phyloP scores from a whole-genome alignment of 2,113 vertebrate genomes.

The Hylia prasina region DNA sequence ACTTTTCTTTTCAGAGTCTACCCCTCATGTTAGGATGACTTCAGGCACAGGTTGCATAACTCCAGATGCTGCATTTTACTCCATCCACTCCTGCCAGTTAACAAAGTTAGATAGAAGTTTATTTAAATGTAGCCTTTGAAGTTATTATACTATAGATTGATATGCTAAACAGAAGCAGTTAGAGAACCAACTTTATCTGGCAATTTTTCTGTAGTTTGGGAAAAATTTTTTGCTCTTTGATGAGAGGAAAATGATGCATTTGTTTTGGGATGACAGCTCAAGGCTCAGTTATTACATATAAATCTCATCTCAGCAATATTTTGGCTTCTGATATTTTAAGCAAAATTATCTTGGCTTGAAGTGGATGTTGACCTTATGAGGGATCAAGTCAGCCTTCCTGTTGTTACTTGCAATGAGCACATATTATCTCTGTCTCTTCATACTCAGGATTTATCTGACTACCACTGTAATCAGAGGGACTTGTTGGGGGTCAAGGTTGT shows the following conservation, averaged over 20 bases:
- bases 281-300: constrained; percentile 22
- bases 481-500: not conserved
- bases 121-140: not conserved
- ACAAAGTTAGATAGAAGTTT: not conserved
- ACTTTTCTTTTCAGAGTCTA: not conserved
- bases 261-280: constrained; percentile 20
- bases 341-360: constrained; percentile 27
- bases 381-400: constrained; percentile 41
- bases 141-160: not conserved
- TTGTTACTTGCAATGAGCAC: constrained; percentile 30
- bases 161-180: not conserved
- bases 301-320: constrained; percentile 41
- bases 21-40: not conserved
- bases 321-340: constrained; percentile 36
- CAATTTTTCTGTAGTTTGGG: not conserved
- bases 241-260: constrained; percentile 22
- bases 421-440: not conserved
- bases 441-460: not conserved
- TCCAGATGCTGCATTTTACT: not conserved
- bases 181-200: not conserved
- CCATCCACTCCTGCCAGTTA: not conserved
- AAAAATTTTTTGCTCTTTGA: constrained; percentile 4
- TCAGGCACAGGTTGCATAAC: not conserved
- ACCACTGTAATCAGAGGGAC: not conserved
- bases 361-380: constrained; percentile 26